phyloP scores from a whole-genome alignment of 1,140 invertebrate genomes.

The Drosophila parvula region DNA sequence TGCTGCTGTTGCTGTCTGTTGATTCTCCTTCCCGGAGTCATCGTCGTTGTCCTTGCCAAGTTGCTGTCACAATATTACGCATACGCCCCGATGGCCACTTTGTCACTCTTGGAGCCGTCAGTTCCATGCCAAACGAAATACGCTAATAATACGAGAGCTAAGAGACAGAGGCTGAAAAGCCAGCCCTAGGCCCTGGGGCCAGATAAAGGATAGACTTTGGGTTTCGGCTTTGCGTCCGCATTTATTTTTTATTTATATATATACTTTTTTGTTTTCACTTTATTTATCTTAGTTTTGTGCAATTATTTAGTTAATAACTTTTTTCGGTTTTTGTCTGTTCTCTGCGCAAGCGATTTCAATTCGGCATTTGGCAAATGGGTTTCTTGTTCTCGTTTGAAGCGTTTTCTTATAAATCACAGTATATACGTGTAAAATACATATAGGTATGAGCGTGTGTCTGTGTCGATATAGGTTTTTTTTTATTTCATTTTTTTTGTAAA shows the following conservation, averaged over 20 bases:
- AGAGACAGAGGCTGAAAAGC: slow-evolving; percentile 25
- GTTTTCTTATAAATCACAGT: slow-evolving; percentile 83
- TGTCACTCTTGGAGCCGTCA: slow-evolving; percentile 50
- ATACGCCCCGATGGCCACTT: slow-evolving; percentile 68
- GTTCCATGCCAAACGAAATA: slow-evolving; percentile 39
- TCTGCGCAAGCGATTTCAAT: slow-evolving; percentile 69
- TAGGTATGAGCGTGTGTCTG: slow-evolving; percentile 49
- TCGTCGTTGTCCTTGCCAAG: slow-evolving; percentile 45
- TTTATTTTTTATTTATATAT: slow-evolving; percentile 42
- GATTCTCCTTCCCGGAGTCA: not conserved
- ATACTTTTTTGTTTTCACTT: slow-evolving; percentile 11
- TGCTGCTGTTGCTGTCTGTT: slow-evolving; percentile 11
- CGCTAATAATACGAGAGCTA: slow-evolving; percentile 43
- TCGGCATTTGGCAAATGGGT: slow-evolving; percentile 57
- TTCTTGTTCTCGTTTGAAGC: slow-evolving; percentile 68
- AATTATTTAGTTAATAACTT: slow-evolving; percentile 81
- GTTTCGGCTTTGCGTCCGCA: slow-evolving; percentile 68
- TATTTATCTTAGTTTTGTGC: slow-evolving; percentile 62
- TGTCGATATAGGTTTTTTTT: slow-evolving; percentile 38
- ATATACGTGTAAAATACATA: slow-evolving; percentile 82
- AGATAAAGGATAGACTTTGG: slow-evolving; percentile 68
- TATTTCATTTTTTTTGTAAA: slow-evolving; percentile 48
- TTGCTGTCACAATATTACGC: slow-evolving; percentile 61
- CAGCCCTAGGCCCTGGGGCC: slow-evolving; percentile 44
- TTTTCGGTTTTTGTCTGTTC: slow-evolving; percentile 24